phyloP scores from a whole-genome alignment of 2,888 invertebrate genomes.

The Tribolium freemani region DNA sequence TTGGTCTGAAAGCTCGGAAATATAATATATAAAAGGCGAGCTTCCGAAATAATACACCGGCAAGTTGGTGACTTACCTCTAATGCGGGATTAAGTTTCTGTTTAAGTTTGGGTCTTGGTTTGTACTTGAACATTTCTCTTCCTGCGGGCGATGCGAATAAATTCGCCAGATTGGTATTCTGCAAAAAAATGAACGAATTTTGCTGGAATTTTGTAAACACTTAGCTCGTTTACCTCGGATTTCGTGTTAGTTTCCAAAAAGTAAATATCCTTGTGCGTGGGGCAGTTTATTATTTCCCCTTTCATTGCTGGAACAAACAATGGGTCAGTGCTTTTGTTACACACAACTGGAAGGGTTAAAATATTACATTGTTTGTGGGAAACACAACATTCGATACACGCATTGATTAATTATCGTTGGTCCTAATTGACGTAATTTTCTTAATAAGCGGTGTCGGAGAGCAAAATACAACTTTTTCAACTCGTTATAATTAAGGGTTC shows the following conservation, averaged over 20 bases:
- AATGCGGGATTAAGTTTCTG: slow-evolving; percentile 65
- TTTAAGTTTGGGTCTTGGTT: slow-evolving; percentile 64
- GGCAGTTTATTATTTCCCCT: slow-evolving; percentile 63
- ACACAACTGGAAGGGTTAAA: too few species aligned
- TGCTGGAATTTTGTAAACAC: slow-evolving; percentile 25
- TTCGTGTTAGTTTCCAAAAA: slow-evolving; percentile 65
- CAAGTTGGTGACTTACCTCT: slow-evolving; percentile 60
- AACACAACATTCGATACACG: too few species aligned
- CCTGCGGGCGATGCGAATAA: slow-evolving; percentile 65
- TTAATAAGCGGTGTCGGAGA: slow-evolving; percentile 16
- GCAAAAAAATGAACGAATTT: slow-evolving; percentile 45
- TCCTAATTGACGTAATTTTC: slow-evolving; percentile 22
- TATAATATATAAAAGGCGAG: slow-evolving; percentile 15
- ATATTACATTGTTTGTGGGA: too few species aligned
- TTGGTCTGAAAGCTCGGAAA: slow-evolving; percentile 15
- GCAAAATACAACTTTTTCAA: slow-evolving; percentile 31
- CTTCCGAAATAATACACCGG: slow-evolving; percentile 13
- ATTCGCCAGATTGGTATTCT: slow-evolving; percentile 65
- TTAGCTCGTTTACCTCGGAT: slow-evolving; percentile 59
- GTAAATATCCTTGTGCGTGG: slow-evolving; percentile 64
- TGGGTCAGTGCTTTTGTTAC: background rate
- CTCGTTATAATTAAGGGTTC: slow-evolving; percentile 32
- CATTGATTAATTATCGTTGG: background rate
- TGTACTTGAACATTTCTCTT: slow-evolving; percentile 65
- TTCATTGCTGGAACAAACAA: slow-evolving; percentile 59